phyloP scores from a whole-genome alignment of 2,888 invertebrate genomes.

The Halocaridina rubra region DNA sequence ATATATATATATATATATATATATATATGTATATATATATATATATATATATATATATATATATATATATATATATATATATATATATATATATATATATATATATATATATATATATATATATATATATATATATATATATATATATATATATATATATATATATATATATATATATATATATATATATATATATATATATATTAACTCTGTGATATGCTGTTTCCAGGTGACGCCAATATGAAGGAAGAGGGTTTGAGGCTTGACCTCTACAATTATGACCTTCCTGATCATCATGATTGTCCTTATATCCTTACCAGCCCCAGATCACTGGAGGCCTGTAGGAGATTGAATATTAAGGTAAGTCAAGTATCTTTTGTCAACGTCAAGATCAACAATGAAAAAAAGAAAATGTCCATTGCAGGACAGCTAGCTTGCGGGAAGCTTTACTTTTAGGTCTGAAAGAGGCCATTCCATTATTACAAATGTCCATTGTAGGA shows the following conservation, averaged over 20 bases:
- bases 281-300: slow-evolving; percentile 65
- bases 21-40: background rate
- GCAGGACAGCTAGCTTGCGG: too few relatives aligned
- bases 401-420: too few relatives aligned
- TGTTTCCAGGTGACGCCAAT: background rate
- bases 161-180: background rate
- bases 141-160: background rate
- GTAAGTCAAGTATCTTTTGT: too few relatives aligned
- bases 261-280: slow-evolving; percentile 51
- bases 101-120: background rate
- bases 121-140: background rate
- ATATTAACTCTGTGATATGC: background rate
- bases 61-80: background rate
- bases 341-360: slow-evolving; percentile 71
- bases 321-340: slow-evolving; percentile 72
- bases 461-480: too few relatives aligned
- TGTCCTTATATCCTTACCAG: slow-evolving; percentile 72
- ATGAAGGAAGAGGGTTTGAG: slow-evolving; percentile 10
- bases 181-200: background rate
- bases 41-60: background rate
- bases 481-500: too few relatives aligned
- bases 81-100: background rate
- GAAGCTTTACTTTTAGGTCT: too few relatives aligned
- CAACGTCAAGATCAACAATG: too few relatives aligned
- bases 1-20: background rate